Conservation (phyloP, 2,888 invertebrate species). For the Copidosoma aretas region DNA sequence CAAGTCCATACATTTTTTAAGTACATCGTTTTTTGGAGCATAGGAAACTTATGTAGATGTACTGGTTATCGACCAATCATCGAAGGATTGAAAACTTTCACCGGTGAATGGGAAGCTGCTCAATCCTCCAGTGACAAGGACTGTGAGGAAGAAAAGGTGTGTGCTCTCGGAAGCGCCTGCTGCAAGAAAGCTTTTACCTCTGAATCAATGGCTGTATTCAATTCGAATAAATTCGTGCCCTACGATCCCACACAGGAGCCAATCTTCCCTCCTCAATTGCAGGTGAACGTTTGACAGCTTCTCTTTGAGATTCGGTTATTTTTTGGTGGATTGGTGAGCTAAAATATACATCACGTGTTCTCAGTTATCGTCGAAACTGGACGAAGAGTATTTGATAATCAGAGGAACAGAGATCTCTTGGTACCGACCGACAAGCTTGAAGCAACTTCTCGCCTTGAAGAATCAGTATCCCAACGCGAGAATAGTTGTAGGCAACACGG, state of each 20-base stretch:
- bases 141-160: conserved; percentile 50
- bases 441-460: conserved; percentile 73
- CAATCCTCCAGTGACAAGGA: conserved; percentile 46
- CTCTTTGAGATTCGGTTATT: background rate
- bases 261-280: conserved; percentile 89
- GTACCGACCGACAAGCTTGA: conserved; percentile 73
- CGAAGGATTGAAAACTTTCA: conserved; percentile 85
- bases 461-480: conserved; percentile 71
- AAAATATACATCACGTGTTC: conserved; percentile 15
- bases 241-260: conserved; percentile 84
- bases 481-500: conserved; percentile 86
- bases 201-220: conserved; percentile 63
- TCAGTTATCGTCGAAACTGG: conserved; percentile 62
- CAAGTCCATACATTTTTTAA: background rate
- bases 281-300: conserved; percentile 61
- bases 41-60: conserved; percentile 80
- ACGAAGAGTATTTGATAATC: conserved; percentile 68
- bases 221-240: conserved; percentile 70
- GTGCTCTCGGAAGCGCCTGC: conserved; percentile 72
- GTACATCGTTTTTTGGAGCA: conserved; percentile 22
- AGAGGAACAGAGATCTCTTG: conserved; percentile 72
- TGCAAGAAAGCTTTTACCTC: conserved; percentile 60
- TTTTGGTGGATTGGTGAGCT: background rate
- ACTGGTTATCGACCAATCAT: conserved; percentile 92
- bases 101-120: conserved; percentile 71